Percentiles rank a stretch among this genome's conserved stretches.
Conservation (phyloP, 2,888 invertebrate species). For the Suillia variegata region DNA sequence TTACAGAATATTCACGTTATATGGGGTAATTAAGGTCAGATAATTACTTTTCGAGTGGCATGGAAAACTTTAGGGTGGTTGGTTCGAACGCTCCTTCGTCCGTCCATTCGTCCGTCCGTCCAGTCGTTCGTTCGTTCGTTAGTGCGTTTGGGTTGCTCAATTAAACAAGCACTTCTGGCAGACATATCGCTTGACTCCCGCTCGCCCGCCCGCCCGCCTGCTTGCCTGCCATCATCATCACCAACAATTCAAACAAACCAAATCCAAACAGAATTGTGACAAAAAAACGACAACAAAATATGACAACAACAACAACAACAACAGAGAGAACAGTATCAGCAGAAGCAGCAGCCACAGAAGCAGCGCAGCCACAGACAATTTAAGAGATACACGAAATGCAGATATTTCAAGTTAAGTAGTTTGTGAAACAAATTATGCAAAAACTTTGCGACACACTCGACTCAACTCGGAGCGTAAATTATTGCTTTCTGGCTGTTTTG, state of each 20-base stretch:
- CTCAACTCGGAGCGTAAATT: slow-evolving; percentile 1
- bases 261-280: too few relatives aligned
- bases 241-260: neutral
- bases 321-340: too few relatives aligned
- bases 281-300: neutral
- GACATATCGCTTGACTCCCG: neutral
- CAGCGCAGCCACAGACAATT: neutral
- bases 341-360: too few relatives aligned
- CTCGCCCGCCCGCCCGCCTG: too few relatives aligned
- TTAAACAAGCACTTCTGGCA: neutral
- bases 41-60: slow-evolving; percentile 22
- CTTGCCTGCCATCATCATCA: neutral
- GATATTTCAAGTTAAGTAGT: neutral
- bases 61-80: neutral
- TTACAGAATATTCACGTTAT: too few relatives aligned
- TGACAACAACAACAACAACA: neutral
- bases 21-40: slow-evolving; percentile 31
- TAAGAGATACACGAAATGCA: neutral
- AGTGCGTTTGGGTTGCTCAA: neutral
- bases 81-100: too few relatives aligned
- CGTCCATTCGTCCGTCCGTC: too few relatives aligned
- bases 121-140: too few relatives aligned
- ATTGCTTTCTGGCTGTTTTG: neutral
- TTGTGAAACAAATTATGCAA: neutral
- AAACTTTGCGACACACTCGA: slow-evolving; percentile 1